phyloP scores from a whole-genome alignment of 2,888 invertebrate species.

The Tiphia femorata region DNA sequence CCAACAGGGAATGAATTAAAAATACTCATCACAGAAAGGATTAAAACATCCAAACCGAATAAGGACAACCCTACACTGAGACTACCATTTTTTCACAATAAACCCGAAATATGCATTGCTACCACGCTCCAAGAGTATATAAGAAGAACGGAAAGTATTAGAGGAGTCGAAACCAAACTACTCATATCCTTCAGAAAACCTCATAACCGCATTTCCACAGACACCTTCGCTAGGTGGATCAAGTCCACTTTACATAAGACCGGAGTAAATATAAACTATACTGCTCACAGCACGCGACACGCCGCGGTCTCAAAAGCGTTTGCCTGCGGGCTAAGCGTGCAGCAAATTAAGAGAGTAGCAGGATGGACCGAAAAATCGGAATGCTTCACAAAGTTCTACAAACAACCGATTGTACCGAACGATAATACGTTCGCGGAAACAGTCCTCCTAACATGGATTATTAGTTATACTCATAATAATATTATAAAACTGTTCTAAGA shows the following conservation, averaged over 20 bases:
- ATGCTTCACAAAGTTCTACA: slow-evolving; percentile 21
- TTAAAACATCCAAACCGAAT: neutral
- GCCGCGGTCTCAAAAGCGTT: slow-evolving; percentile 19
- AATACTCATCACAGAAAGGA: neutral
- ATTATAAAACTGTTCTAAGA: no score
- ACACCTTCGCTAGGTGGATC: slow-evolving; percentile 16
- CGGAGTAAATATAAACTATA: slow-evolving; percentile 7
- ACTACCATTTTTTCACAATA: neutral
- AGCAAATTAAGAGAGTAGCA: slow-evolving; percentile 18
- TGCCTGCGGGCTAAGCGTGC: slow-evolving; percentile 13
- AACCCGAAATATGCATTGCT: neutral
- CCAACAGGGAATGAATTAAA: neutral
- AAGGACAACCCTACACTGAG: neutral
- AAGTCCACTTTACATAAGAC: slow-evolving; percentile 1
- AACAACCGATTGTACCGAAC: no score
- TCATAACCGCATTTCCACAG: neutral
- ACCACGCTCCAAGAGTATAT: neutral
- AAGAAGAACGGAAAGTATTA: neutral
- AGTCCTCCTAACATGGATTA: no score
- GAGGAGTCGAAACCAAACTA: neutral
- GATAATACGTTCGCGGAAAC: no score
- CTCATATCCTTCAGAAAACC: slow-evolving; percentile 10
- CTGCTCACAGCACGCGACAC: slow-evolving; percentile 21
- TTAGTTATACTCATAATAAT: no score
- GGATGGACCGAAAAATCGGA: slow-evolving; percentile 18